A percentile compares a stretch with the other conserved stretches of the same genome.
Conservation (phyloP, 2,113 vertebrate species). For the Pundamilia nyererei region DNA sequence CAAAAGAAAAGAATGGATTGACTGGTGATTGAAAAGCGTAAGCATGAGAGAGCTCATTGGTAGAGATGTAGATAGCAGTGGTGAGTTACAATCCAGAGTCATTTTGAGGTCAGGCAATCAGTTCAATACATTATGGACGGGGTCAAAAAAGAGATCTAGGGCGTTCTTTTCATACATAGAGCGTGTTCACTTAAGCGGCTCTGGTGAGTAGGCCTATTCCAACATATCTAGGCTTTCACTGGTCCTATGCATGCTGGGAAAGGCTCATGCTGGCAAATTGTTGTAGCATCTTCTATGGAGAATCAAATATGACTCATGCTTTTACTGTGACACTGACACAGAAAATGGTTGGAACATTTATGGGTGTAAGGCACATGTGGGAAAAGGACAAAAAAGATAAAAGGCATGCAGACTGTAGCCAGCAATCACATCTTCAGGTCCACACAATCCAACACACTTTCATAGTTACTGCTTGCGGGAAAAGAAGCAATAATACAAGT, state of each 20-base stretch:
- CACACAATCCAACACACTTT: background rate
- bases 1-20: background rate
- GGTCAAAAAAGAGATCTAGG: background rate
- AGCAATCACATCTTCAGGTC: background rate
- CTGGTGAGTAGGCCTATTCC: background rate
- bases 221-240: background rate
- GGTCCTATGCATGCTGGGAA: background rate
- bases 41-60: background rate
- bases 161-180: background rate
- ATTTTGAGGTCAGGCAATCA: slow-evolving; percentile 1
- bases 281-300: background rate
- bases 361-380: background rate
- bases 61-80: background rate
- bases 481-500: background rate
- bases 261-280: slow-evolving; percentile 1
- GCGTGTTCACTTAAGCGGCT: background rate
- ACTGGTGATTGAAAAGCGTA: background rate
- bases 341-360: background rate
- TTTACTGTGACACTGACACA: background rate
- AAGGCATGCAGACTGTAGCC: background rate
- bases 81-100: background rate
- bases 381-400: background rate
- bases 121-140: background rate
- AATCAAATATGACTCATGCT: background rate
- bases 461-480: background rate